Base-by-base conservation (phyloP, 2,113 vertebrate genomes). In the Bostrychus sinensis region DNA sequence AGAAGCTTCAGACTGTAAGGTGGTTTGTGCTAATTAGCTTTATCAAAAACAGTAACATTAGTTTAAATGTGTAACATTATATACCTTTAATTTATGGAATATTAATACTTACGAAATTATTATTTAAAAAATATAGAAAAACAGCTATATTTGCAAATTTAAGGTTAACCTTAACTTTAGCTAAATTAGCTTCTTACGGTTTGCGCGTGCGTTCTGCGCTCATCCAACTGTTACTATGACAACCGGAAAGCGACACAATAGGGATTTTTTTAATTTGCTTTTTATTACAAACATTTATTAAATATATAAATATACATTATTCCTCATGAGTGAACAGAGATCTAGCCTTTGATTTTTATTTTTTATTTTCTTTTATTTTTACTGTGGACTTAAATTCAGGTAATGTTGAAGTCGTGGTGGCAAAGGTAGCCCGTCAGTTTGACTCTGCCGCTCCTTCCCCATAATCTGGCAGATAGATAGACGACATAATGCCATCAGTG, bases 401-500 rank as follows among this genome's bases (percentile, higher is more conserved):
- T 86, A 88, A 13, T 43, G 62, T 65, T 85, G 80, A 13, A 91
- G 75, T 53, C 42, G 19, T 50, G 76, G 37, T 1, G 88, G 86
- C 2, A 89, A 60, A 37, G 77, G 82, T 62, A 84, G 30, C 37
- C 69, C 72, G 22, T 81, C 51, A 7, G 48, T 66, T 64, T 78
- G 62, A 58, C 70, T 62, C n/a, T 62, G 61, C n/a, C n/a, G n/a
- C 32, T 80, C 66, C 25, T 77, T 43, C 7, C 79, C 82, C 56
- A 91, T 62, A 64, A 23, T 11, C 26, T 60, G 74, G 3, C 4
- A 60, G 54, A 86, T 80, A 17, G 70, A 80, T 3, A 91, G 71
- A 55, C 82, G 42, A 62, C 83, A 88, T 48, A 92, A 69, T 66
- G 77, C 79, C 83, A 83, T 84, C 17, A 92, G 74, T 23, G 82